Base-by-base conservation (phyloP, 2,888 invertebrate genomes). In the Stegana nigrithorax region DNA sequence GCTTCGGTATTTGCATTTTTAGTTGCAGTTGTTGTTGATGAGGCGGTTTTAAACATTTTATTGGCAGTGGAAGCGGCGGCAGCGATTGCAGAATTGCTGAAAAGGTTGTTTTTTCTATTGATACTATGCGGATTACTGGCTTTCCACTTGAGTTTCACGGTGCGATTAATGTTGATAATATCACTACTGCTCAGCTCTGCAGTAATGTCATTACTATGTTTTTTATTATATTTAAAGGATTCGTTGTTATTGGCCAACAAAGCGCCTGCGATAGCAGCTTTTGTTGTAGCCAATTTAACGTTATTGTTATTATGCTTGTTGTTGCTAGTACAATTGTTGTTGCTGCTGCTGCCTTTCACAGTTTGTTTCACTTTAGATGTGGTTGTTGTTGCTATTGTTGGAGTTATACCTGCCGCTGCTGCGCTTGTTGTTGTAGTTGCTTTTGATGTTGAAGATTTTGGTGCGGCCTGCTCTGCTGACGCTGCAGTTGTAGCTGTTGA, bases 21-120 rank as follows among this genome's bases (percentile, higher is more conserved):
- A 61, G n/a, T n/a, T n/a, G n/a, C n/a, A n/a, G n/a, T n/a, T n/a
- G n/a, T n/a, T n/a, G n/a, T n/a, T n/a, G 70, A 70, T 68, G 72
- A 70, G 72, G 73, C 67, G 62, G 71, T 76, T 77, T 77, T 83
- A 61, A 78, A 75, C 82, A 81, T 83, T 78, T 81, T 82, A 70
- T 72, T 73, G 72, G 74, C 79, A 72, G 66, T 71, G 69, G 67
- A 67, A 57, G 61, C 64, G 55, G 23, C 27, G 14, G 63, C 59
- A 64, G 57, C 59, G 63, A 67, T 67, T 59, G 62, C 58, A 14
- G 56, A 60, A 45, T 61, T 68, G 65, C 60, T 70, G 65, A 59
- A 66, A 36, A 60, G 67, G 62, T 63, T 68, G 58, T 57, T 63
- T 19, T 62, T 63, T 39, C 44, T 68, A 58, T 32, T 62, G 62